Base-by-base conservation (phyloP, 2,888 invertebrate species). In the Coecobrya sp. region DNA sequence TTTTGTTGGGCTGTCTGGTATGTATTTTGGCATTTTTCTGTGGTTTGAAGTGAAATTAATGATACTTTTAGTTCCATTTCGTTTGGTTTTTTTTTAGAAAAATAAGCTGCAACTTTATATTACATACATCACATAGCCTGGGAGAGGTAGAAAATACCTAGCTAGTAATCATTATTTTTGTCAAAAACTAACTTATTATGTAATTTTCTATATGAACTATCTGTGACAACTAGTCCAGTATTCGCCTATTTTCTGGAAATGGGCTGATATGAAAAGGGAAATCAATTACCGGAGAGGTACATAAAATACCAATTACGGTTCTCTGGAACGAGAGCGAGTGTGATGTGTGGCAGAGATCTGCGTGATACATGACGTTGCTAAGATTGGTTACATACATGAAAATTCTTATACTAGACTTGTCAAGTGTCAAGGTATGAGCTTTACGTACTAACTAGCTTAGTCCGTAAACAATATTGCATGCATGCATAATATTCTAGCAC, bases 271-370 rank as follows among this genome's bases (percentile, higher is more conserved):
- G 45, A n/a, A 65, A 84, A 42, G 52, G 84, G 65, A 84, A 84
- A 84, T 84, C 84, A 84, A 84, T 84, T 84, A 84, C 65, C 84
- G 84, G 84, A 16, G 42, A 62, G n/a, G 45, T 22, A 76, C 36
- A 36, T 36, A 76, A 73, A 36, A 36, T 13, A 19, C 1, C 82
- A 11, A 82, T 36, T 82, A 82, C 27, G 65, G 13, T 55, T 30
- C 30, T 73, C 16, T 62, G 22, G 10, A 70, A 36, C 36, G 68
- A 70, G 16, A 68, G 13, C 30, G 68, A 68, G 27, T 68, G 68
- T 70, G 1, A 8, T 62, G 22, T 19, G 36, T 36, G 7, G 36
- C n/a, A 36, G 36, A 36, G 36, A 7, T 36, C 36, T 36, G 36
- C 7, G 36, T 36, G 36, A 36, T 36, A 7, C 36, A 36, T 36